Base-by-base conservation (phyloP, 2,888 invertebrate species). In the Antheraea yamamai region DNA sequence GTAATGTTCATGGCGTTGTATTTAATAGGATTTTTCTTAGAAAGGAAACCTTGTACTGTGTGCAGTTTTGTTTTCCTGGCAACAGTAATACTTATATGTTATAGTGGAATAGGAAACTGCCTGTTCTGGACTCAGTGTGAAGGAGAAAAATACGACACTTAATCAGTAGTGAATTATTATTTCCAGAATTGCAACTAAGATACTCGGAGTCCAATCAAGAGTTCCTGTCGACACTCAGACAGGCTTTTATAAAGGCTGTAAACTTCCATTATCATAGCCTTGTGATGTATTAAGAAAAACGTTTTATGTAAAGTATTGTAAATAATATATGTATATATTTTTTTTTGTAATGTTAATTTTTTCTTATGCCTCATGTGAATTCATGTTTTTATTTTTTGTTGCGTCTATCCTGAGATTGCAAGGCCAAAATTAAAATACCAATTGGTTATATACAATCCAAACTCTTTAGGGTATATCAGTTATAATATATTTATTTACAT, bases 1-100 rank as follows among this genome's bases (percentile, higher is more conserved):
- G 98, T 99, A 78, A 98, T 99, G 97, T 99, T 99, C 91, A 98
- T 99, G 96, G 97, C 98, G 80, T 95, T 99, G 75, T 99, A 99
- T 93, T 94, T 99, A 83, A 97, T 99, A 83, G 98, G 99, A 84
- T 99, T 99, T 95, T 99, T 99, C 92, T 95, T 99, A 84, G 99
- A 99, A 89, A 96, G 98, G 85, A 99, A 95, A 91, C 99, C 99
- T 0, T 99, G 99, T 92, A 99, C 99, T 73, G 98, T 99, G 80
- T 99, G 99, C 95, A 98, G 98, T 87, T 95, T 99, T 75, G 98
- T 99, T 81, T 99, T 99, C 94, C 94, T 99, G 74, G 97, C 97
- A 64, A 98, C 99, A 35, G 98, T 99, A 75, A 97, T 98, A 85
- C 96, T 99, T 30, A 97, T 99, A 79, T 99, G 99, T 95, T 99